Evolutionary conservation across 2,797 vertebrate genomes (phyloP).

Genomic region (Smutsia gigantea): DNA sequence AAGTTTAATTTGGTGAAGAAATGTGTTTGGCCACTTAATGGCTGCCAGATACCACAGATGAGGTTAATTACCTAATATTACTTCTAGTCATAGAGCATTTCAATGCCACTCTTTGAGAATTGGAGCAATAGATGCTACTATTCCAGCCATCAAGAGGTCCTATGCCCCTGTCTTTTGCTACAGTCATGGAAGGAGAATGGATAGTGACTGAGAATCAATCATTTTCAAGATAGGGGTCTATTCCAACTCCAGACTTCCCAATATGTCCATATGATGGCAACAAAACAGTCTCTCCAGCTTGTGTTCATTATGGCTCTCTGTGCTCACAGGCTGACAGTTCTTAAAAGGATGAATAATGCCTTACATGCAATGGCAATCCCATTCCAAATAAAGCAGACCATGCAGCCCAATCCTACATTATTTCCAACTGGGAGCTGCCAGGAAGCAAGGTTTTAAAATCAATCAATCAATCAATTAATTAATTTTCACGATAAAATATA

Average conservation of each 20-base stretch:
- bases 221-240: background rate
- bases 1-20: conserved; percentile 33
- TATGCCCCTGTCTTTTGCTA: background rate
- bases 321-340: background rate
- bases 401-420: background rate
- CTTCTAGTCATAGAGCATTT: background rate
- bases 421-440: background rate
- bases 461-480: no score
- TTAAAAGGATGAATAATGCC: background rate
- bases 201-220: background rate
- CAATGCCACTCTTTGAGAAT: background rate
- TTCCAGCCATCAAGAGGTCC: background rate
- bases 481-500: background rate
- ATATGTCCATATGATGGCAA: background rate
- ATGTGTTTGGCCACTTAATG: background rate
- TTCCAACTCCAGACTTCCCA: conserved; percentile 12
- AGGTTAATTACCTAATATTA: background rate
- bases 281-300: background rate
- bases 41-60: background rate
- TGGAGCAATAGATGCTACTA: background rate
- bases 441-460: background rate
- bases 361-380: background rate
- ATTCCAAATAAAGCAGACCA: background rate
- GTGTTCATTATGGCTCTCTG: background rate
- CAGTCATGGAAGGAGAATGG: background rate